Evolutionary conservation across 2,113 vertebrate species (phyloP).

Genomic region (Petromus typicus): DNA sequence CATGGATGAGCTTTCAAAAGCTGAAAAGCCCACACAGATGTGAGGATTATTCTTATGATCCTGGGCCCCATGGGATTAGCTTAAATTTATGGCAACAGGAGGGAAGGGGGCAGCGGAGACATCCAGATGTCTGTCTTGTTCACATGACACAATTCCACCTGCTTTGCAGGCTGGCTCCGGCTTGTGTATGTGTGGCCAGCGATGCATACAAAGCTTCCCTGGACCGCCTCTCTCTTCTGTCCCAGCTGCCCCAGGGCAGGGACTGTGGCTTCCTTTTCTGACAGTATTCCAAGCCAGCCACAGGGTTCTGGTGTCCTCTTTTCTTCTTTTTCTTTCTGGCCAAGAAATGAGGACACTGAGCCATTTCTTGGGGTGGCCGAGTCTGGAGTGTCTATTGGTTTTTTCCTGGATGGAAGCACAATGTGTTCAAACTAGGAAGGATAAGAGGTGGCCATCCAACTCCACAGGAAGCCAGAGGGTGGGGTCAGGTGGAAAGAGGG

Average conservation of each 20-base stretch:
- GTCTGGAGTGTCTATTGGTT: not conserved
- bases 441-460: not conserved
- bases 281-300: not conserved
- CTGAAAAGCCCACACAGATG: constrained; percentile 79
- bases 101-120: not conserved
- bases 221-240: not conserved
- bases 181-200: not conserved
- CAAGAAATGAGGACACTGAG: not conserved
- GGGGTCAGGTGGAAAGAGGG: not conserved
- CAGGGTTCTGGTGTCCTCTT: not conserved
- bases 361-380: not conserved
- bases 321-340: not conserved
- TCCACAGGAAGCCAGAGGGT: not conserved
- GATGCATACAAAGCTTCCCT: not conserved
- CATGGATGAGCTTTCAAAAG: constrained; percentile 72
- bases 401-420: not conserved
- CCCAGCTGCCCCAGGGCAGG: not conserved
- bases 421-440: not conserved
- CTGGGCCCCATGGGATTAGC: constrained; percentile 65
- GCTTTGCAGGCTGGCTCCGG: constrained; percentile 29
- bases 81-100: constrained; percentile 72
- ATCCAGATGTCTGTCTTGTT: constrained; percentile 68
- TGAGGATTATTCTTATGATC: constrained; percentile 77
- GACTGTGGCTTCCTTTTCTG: not conserved
- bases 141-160: not conserved